phyloP scores from a whole-genome alignment of 2,888 invertebrate species.

The Eucera pruinosa region DNA sequence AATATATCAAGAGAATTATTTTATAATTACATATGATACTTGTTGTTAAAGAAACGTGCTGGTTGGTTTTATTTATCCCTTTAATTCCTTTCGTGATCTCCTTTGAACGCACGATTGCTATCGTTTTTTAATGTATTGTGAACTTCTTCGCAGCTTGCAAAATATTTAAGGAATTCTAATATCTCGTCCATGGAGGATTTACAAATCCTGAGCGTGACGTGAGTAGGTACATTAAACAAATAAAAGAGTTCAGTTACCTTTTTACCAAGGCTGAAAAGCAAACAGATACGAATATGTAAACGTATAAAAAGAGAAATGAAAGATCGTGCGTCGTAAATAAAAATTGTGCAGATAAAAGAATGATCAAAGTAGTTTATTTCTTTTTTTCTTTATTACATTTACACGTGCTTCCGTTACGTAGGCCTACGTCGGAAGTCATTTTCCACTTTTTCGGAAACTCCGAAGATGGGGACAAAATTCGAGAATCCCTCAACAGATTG shows the following conservation, averaged over 20 bases:
- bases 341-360: neutral
- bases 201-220: conserved; percentile 89
- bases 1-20: conserved; percentile 12
- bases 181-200: conserved; percentile 88
- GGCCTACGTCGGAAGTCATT: conserved; percentile 81
- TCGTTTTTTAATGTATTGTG: conserved; percentile 30
- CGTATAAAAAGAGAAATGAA: too few species aligned
- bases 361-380: too few species aligned
- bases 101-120: neutral
- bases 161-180: conserved; percentile 88
- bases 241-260: conserved; percentile 43
- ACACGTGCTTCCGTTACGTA: conserved; percentile 55
- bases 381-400: too few species aligned
- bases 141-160: conserved; percentile 86
- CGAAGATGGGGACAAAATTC: conserved; percentile 85
- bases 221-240: conserved; percentile 81
- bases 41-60: conserved; percentile 18
- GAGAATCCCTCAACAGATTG: conserved; percentile 86
- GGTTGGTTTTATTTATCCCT: conserved; percentile 5
- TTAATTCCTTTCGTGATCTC: neutral
- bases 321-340: neutral
- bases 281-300: too few species aligned
- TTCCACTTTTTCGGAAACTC: conserved; percentile 85
- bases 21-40: conserved; percentile 29
- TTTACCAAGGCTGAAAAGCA: neutral